Base-by-base conservation (phyloP, 2,888 invertebrate species). In the Tinea semifulvella region DNA sequence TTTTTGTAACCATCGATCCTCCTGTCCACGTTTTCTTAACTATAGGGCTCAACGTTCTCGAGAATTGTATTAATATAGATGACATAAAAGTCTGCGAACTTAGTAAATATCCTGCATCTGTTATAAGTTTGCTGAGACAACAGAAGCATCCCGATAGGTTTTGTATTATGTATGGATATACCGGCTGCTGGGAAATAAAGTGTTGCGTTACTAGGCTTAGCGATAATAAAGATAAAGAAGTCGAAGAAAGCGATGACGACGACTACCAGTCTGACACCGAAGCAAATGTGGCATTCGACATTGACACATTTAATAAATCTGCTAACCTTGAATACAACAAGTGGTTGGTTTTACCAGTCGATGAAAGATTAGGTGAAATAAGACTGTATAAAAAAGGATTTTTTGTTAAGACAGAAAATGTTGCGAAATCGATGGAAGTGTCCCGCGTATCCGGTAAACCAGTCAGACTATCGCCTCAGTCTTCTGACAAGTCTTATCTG, bases 301-400 rank as follows among this genome's bases (percentile, higher is more conserved):
- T n/a, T n/a, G n/a, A n/a, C n/a, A n/a, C n/a, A n/a, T n/a, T n/a
- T n/a, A n/a, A n/a, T n/a, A n/a, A n/a, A n/a, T n/a, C n/a, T n/a
- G 11, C 10, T 26, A 26, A 26, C 3, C n/a, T 2, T 6, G 31
- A 31, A 13, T 14, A 31, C 10, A 31, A 31, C 14, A 77, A 74
- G 61, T 86, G 86, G 86, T 82, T 84, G 52, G 65, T 85, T 47
- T 73, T 85, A 63, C 79, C 65, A 35, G 51, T 85, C 28, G 82
- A 83, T 63, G 69, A 82, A 46, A 82, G 82, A 58, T 85, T 86
- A 56, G 62, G 58, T 13, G 82, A 82, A 56, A 67, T 86, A 40
- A 65, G 74, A 44, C 83, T 86, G 54, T 65, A 63, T 46, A 68
- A 65, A 35, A 75, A 67, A 54, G 74, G 82, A 1, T 84, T 83